These are phyloP conservation scores for Xenopus borealis DNA, from an alignment of 2,113 vertebrate genomes.

Conservation along the genomic window DNA sequence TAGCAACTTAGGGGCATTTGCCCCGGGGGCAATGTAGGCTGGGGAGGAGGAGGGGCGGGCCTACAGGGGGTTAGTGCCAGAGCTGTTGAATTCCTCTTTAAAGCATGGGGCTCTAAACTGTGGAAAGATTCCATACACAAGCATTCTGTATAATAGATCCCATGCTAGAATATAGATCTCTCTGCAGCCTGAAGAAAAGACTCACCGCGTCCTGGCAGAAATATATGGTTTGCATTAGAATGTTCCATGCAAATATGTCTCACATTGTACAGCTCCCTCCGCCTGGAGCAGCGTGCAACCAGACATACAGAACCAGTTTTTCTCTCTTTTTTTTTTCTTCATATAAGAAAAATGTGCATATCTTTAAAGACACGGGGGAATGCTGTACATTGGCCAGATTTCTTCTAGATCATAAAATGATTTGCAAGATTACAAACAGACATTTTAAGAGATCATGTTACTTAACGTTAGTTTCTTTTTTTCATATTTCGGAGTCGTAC, in stretches of 20 bases:
- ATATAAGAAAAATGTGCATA: slow-evolving; percentile 35
- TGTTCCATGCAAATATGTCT: background rate
- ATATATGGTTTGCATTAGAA: slow-evolving; percentile 14
- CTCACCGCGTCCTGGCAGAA: slow-evolving; percentile 3
- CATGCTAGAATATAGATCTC: too few species aligned
- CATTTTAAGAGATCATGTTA: slow-evolving; percentile 3
- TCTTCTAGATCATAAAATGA: slow-evolving; percentile 18
- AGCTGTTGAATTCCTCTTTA: too few species aligned
- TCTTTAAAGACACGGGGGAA: slow-evolving; percentile 14
- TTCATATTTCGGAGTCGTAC: too few species aligned
- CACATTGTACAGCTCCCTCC: slow-evolving; percentile 2
- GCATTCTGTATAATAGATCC: too few species aligned
- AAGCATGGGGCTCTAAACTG: too few species aligned
- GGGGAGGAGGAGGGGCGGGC: too few species aligned
- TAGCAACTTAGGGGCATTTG: too few species aligned
- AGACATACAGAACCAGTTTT: slow-evolving; percentile 8
- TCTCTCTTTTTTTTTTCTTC: slow-evolving; percentile 11
- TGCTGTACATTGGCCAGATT: slow-evolving; percentile 10
- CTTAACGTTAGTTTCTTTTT: background rate
- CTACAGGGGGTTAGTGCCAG: too few species aligned
- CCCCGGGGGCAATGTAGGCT: too few species aligned
- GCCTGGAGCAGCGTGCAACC: background rate
- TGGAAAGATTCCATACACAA: too few species aligned
- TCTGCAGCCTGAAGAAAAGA: background rate
- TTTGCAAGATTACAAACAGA: slow-evolving; percentile 19